Evolutionary conservation across 2,888 invertebrate species (phyloP).

Genomic region (Parelbella ahira): DNA sequence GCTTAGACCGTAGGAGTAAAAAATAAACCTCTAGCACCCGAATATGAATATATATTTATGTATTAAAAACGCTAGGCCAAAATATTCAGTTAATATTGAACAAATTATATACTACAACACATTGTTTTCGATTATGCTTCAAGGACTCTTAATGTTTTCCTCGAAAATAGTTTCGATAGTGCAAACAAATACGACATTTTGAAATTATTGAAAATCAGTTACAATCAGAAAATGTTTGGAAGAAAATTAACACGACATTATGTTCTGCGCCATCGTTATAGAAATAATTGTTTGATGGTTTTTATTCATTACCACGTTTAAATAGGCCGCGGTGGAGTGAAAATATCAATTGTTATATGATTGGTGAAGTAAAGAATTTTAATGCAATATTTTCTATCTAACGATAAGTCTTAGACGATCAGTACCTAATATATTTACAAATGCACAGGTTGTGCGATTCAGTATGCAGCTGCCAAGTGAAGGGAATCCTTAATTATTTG

Average conservation of each 20-base stretch:
- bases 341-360: not conserved
- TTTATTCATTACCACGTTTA: too few relatives aligned
- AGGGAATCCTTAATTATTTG: conserved; percentile 51
- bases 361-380: conserved; percentile 29
- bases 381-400: conserved; percentile 63
- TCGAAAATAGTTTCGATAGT: not conserved
- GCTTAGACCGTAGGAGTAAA: conserved; percentile 45
- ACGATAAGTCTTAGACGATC: conserved; percentile 55
- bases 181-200: too few relatives aligned
- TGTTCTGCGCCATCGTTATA: too few relatives aligned
- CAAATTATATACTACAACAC: not conserved
- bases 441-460: conserved; percentile 57
- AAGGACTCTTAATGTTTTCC: not conserved
- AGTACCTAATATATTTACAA: conserved; percentile 71
- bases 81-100: conserved; percentile 5
- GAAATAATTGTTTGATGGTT: too few relatives aligned
- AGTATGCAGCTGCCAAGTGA: conserved; percentile 65
- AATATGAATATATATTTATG: conserved; percentile 29
- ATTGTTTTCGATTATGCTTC: too few relatives aligned
- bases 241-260: too few relatives aligned
- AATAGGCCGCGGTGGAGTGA: too few relatives aligned
- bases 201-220: too few relatives aligned
- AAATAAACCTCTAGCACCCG: conserved; percentile 39
- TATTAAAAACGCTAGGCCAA: conserved; percentile 28
- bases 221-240: too few relatives aligned